Evolutionary conservation across 2,113 vertebrate genomes (phyloP).

Genomic region (Melanostigma gelatinosum): DNA sequence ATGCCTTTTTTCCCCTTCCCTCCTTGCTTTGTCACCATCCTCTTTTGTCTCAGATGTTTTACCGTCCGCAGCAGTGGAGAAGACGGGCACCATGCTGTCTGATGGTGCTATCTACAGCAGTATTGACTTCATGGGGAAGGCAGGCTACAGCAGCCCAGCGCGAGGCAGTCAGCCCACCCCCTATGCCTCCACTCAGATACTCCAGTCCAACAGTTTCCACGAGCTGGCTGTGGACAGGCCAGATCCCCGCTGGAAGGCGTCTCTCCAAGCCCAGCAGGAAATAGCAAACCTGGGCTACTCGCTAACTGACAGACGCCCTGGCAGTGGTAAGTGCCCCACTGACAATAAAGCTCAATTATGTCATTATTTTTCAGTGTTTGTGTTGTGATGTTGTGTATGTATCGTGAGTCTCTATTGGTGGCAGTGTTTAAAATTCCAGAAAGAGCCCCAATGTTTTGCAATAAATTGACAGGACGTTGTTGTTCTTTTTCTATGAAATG

Average conservation of each 20-base stretch:
- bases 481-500: slow-evolving; percentile 3
- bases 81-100: slow-evolving; percentile 95
- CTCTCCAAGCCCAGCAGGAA: slow-evolving; percentile 93
- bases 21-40: slow-evolving; percentile 67
- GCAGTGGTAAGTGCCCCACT: slow-evolving; percentile 85
- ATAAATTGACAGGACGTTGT: slow-evolving; percentile 14
- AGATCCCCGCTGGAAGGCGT: slow-evolving; percentile 95
- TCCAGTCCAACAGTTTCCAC: slow-evolving; percentile 96
- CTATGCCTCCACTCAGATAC: slow-evolving; percentile 94
- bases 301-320: slow-evolving; percentile 91
- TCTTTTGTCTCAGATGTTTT: slow-evolving; percentile 86
- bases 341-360: slow-evolving; percentile 4
- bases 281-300: slow-evolving; percentile 93
- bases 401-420: slow-evolving; percentile 12
- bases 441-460: background rate
- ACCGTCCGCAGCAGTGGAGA: slow-evolving; percentile 91
- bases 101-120: slow-evolving; percentile 98
- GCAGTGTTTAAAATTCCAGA: background rate
- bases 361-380: background rate
- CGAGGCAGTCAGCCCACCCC: slow-evolving; percentile 91
- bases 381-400: slow-evolving; percentile 5
- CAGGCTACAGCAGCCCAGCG: slow-evolving; percentile 92
- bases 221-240: slow-evolving; percentile 94
- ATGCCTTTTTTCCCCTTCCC: slow-evolving; percentile 36
- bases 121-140: slow-evolving; percentile 96